Percentiles rank a stretch among this genome's conserved stretches.
Evolutionary conservation across 2,888 invertebrate genomes (phyloP).

Genomic region (Hipparchia sbordonii): DNA sequence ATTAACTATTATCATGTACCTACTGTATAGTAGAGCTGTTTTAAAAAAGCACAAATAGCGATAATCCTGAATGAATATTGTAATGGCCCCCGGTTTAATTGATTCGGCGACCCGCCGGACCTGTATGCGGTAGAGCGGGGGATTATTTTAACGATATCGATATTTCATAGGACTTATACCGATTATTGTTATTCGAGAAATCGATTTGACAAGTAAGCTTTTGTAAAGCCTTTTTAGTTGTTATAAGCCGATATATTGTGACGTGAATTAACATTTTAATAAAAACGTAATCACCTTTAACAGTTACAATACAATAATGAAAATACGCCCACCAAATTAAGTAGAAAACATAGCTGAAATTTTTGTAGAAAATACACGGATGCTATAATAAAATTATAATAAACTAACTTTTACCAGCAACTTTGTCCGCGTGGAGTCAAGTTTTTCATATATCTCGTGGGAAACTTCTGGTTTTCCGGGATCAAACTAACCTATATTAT

Average conservation of each 20-base stretch:
- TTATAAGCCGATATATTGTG: conserved; percentile 16
- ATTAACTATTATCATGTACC: no score
- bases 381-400: not conserved
- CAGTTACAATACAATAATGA: not conserved
- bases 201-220: conserved; percentile 35
- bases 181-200: conserved; percentile 31
- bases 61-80: conserved; percentile 74
- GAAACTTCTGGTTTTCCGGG: no score
- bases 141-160: conserved; percentile 45
- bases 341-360: not conserved
- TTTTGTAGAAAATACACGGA: not conserved
- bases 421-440: no score
- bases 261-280: conserved; percentile 13
- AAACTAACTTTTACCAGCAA: not conserved
- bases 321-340: not conserved
- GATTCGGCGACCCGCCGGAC: no score
- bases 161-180: conserved; percentile 38
- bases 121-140: conserved; percentile 48
- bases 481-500: no score
- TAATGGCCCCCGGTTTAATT: no score
- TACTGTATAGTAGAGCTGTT: no score
- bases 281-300: not conserved
- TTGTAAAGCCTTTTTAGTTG: conserved; percentile 20
- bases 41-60: conserved; percentile 53
- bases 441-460: no score